These are phyloP conservation scores for Macrosiphum euphorbiae DNA, from an alignment of 2,888 invertebrate species.

Conservation along the genomic window DNA sequence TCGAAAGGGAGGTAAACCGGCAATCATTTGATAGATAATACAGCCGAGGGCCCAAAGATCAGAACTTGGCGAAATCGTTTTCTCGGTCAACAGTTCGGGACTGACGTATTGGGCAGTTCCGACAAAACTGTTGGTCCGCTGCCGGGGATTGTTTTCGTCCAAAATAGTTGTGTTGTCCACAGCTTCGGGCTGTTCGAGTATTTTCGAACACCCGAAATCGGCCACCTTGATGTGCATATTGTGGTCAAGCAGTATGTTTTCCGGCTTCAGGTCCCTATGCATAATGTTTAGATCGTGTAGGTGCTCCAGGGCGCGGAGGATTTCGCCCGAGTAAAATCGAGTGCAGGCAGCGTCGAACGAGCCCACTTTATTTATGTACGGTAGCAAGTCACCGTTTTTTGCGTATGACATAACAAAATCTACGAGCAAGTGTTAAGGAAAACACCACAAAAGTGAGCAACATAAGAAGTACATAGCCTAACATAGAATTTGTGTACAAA, in stretches of 20 bases:
- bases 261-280: conserved; percentile 97
- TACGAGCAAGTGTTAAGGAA: conserved; percentile 67
- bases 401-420: conserved; percentile 96
- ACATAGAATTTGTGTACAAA: background rate
- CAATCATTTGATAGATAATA: conserved; percentile 96
- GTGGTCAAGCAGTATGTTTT: conserved; percentile 95
- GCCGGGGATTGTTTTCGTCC: conserved; percentile 71
- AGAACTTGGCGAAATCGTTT: conserved; percentile 78
- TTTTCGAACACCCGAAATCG: conserved; percentile 97
- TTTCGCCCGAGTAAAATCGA: conserved; percentile 94
- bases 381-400: conserved; percentile 92
- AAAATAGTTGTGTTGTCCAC: conserved; percentile 18
- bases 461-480: background rate
- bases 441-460: background rate
- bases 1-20: conserved; percentile 92
- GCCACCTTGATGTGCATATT: conserved; percentile 96
- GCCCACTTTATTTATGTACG: conserved; percentile 91
- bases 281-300: conserved; percentile 90
- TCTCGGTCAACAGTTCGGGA: conserved; percentile 91
- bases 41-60: conserved; percentile 99
- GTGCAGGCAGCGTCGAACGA: conserved; percentile 91
- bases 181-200: conserved; percentile 69
- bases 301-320: conserved; percentile 91
- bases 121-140: conserved; percentile 88
- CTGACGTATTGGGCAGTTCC: conserved; percentile 99